Percentiles rank a stretch among this genome's conserved stretches.
These are phyloP conservation scores for Sinocyclocheilus rhinocerous DNA, from an alignment of 2,113 vertebrate species.

Conservation along the genomic window DNA sequence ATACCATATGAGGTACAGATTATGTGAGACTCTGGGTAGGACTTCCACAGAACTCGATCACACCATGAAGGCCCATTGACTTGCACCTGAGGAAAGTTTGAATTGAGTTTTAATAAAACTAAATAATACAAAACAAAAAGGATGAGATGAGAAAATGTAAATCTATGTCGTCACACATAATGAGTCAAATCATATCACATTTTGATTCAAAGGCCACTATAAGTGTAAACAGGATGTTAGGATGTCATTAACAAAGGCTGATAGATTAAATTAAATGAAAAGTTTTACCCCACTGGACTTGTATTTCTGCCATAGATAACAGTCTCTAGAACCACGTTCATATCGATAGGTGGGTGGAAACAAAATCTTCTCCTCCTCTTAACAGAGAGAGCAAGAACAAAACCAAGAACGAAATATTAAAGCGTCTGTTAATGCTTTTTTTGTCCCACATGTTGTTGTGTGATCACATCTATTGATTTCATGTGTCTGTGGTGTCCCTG, in stretches of 20 bases:
- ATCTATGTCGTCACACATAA: background rate
- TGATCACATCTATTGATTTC: background rate
- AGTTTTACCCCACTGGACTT: conserved; percentile 85
- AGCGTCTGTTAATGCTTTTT: background rate
- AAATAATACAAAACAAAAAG: background rate
- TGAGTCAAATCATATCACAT: background rate
- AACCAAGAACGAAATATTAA: background rate
- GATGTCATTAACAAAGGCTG: background rate
- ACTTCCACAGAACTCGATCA: conserved; percentile 88
- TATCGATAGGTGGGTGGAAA: conserved; percentile 90
- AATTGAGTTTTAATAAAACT: background rate
- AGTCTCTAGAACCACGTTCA: conserved; percentile 83
- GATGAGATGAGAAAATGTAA: background rate
- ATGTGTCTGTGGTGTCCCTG: background rate
- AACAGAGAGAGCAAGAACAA: conserved; percentile 50
- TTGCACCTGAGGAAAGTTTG: conserved; percentile 74
- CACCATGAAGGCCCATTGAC: conserved; percentile 89
- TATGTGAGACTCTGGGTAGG: conserved; percentile 82
- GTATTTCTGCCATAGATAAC: conserved; percentile 87
- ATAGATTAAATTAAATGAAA: background rate
- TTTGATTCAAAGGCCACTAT: background rate
- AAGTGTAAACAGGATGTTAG: background rate
- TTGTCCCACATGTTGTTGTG: background rate
- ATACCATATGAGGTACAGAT: conserved; percentile 85
- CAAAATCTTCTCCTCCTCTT: conserved; percentile 85